Base-by-base conservation (phyloP, 2,888 invertebrate genomes). In the Auanema freiburgensis region DNA sequence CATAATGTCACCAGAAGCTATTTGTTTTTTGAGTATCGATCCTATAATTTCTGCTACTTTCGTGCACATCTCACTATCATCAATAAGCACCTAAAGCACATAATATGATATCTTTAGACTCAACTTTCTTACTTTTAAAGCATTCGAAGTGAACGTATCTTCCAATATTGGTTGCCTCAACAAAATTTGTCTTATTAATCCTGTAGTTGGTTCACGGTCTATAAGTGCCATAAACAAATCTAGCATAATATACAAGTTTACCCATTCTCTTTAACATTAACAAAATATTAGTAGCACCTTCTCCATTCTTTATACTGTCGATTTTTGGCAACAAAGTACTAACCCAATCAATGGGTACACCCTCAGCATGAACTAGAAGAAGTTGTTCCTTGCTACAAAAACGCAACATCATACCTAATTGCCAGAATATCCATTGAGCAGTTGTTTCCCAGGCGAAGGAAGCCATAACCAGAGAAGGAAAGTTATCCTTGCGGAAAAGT, bases 371-470 rank as follows among this genome's bases (percentile, higher is more conserved):
- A 0, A 76, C 70, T 69, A 57, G 50, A 66, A 64, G 41, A n/a
- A 14, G 25, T 52, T 23, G 4, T 16, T 23, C 5, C 5, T 23
- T 52, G 18, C 18, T 23, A 16, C 16, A 24, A n/a, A 55, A 21
- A 14, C 24, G 14, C 44, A 57, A 16, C 23, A 24, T 43, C 65
- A 25, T 18, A 69, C 66, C 64, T 63, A 98, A 88, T 85, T 96
- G 95, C 97, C 97, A 98, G 52, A 97, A 88, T 85, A 93, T 95
- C 84, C 92, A 91, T 85, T 98, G 97, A 85, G 97, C 96, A 79
- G 94, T 92, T 1, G 95, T 94, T 86, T 97, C 96, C 93, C 96
- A 98, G 63, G 89, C 89, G 61, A 97, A 87, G 81, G 93, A 95
- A 50, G 91, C 90, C 33, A 62, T 85, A 40, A 87, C 73, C 42